phyloP scores from a whole-genome alignment of 2,888 invertebrate species.

The Macrophya alboannulata region DNA sequence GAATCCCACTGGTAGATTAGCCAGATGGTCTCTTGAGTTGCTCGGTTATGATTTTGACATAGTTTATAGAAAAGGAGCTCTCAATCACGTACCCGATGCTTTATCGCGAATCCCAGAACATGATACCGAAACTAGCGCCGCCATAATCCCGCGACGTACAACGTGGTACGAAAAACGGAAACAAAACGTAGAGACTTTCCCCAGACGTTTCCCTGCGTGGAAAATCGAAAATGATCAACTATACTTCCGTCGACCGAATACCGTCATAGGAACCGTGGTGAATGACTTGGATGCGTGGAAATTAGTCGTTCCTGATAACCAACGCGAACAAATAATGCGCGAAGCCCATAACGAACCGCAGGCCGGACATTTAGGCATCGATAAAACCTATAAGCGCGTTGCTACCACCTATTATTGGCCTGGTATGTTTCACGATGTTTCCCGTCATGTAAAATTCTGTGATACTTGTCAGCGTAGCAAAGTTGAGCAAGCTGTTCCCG shows the following conservation, averaged over 20 bases:
- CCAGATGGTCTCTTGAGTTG: slow-evolving; percentile 61
- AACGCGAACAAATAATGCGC: no score
- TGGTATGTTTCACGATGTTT: not conserved
- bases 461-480: not conserved
- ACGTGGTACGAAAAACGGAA: not conserved
- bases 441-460: not conserved
- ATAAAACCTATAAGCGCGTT: not conserved
- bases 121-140: not conserved
- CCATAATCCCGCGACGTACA: not conserved
- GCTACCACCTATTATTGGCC: not conserved
- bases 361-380: not conserved
- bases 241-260: not conserved
- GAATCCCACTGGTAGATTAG: slow-evolving; percentile 62
- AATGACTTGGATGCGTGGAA: not conserved
- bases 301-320: no score
- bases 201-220: not conserved
- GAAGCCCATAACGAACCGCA: no score
- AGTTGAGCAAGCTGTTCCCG: not conserved
- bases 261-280: not conserved
- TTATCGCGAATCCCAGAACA: not conserved
- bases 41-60: slow-evolving; percentile 59
- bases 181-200: not conserved
- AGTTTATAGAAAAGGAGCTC: slow-evolving; percentile 58
- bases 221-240: not conserved
- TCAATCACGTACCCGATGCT: slow-evolving; percentile 56